Evolutionary conservation across 1,140 invertebrate genomes (phyloP).

Genomic region (Dreissena polymorpha): DNA sequence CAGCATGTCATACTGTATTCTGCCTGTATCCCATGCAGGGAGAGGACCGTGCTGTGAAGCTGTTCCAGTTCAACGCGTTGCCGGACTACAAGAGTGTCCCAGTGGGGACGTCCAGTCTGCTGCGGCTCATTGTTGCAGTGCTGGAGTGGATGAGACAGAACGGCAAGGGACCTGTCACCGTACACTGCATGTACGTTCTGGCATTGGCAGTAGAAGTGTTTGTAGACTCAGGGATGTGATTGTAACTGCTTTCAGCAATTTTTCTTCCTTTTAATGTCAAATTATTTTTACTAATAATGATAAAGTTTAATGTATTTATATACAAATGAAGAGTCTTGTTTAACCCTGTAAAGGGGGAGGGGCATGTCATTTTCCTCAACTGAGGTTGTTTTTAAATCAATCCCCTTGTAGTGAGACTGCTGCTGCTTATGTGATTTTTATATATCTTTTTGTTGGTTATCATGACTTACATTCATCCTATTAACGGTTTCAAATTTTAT

Average conservation of each 20-base stretch:
- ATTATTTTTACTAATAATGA: background rate
- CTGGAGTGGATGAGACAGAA: slow-evolving; percentile 76
- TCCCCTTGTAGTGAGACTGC: too few species aligned
- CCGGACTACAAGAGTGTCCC: slow-evolving; percentile 72
- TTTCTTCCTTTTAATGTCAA: background rate
- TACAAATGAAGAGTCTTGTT: background rate
- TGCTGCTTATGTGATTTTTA: too few species aligned
- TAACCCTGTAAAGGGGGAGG: slow-evolving; percentile 10
- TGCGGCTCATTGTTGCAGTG: slow-evolving; percentile 72
- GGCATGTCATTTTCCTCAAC: background rate
- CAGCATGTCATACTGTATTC: too few species aligned
- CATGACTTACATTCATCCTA: too few species aligned
- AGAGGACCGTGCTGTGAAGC: slow-evolving; percentile 75
- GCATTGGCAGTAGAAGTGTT: background rate
- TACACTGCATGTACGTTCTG: slow-evolving; percentile 78
- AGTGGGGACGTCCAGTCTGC: slow-evolving; percentile 63
- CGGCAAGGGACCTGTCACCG: slow-evolving; percentile 75
- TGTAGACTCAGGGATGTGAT: too few species aligned
- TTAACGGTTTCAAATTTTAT: too few species aligned
- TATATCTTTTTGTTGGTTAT: too few species aligned
- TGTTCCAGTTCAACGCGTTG: slow-evolving; percentile 78
- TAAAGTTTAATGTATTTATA: too few species aligned
- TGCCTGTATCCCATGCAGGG: slow-evolving; percentile 57
- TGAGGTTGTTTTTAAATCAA: background rate
- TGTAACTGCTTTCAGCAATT: too few species aligned